A percentile compares a stretch with the other conserved stretches of the same genome.
Conservation (phyloP, 1,140 invertebrate species). For the Brachionus rotundiformis region DNA sequence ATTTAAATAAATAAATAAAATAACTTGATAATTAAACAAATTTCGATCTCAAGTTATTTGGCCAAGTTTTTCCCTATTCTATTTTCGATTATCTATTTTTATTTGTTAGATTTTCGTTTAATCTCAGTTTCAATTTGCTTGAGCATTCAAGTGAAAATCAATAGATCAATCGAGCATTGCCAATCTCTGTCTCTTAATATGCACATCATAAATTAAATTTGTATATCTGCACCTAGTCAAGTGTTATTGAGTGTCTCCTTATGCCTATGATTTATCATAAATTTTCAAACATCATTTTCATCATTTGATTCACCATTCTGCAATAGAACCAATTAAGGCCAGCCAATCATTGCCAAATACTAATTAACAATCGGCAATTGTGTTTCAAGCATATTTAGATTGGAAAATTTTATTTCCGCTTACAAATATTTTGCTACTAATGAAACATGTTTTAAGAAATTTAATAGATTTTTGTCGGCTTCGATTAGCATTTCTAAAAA, state of each 20-base stretch:
- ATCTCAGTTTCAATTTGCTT: not conserved
- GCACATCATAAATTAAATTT: constrained; percentile 26
- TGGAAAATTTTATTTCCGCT: not conserved
- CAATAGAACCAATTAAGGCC: not conserved
- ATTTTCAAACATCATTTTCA: not conserved
- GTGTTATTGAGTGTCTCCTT: constrained; percentile 33
- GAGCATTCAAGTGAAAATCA: constrained; percentile 37
- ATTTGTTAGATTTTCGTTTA: not conserved
- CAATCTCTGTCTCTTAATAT: not conserved
- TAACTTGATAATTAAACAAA: constrained; percentile 48
- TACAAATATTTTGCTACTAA: not conserved
- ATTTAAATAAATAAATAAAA: constrained; percentile 49
- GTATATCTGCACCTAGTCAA: constrained; percentile 16
- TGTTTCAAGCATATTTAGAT: not conserved
- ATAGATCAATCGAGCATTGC: constrained; percentile 44
- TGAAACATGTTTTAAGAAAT: not conserved
- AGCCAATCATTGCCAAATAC: not conserved
- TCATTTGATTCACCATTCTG: not conserved
- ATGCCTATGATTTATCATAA: not conserved
- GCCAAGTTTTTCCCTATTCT: not conserved
- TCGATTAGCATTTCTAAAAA: no score
- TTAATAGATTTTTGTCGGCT: not conserved
- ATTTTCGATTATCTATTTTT: constrained; percentile 1
- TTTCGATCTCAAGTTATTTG: constrained; percentile 22
- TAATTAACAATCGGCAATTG: not conserved